phyloP scores from a whole-genome alignment of 37 sponge, comb jelly and placozoan genomes.

The Crambe crambe region DNA sequence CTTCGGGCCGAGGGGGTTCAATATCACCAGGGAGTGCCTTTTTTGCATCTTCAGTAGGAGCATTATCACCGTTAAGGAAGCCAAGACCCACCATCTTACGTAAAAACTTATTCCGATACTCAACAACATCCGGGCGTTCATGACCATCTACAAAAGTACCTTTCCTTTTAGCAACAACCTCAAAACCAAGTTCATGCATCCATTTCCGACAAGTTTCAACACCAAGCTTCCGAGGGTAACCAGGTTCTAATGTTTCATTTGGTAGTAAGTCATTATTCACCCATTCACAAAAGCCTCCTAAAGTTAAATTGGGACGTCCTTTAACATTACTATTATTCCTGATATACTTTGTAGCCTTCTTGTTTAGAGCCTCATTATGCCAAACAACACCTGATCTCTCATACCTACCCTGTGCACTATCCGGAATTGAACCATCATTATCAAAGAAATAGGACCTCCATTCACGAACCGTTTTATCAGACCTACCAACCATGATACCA shows the following conservation, averaged over 20 bases:
- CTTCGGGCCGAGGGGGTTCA: constrained; percentile 1
- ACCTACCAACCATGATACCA: too few species aligned
- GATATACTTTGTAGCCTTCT: constrained; percentile 29
- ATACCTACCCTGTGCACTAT: neutral
- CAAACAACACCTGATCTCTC: constrained; percentile 15
- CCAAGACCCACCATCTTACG: constrained; percentile 16
- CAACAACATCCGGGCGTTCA: constrained; percentile 38
- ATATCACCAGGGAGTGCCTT: constrained; percentile 3
- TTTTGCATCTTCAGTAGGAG: constrained; percentile 16
- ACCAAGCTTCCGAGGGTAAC: constrained; percentile 1
- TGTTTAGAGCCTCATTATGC: constrained; percentile 1
- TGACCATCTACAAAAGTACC: constrained; percentile 46
- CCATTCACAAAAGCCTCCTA: constrained; percentile 8
- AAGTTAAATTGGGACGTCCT: constrained; percentile 29
- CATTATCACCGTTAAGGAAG: constrained; percentile 13
- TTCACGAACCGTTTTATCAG: too few species aligned
- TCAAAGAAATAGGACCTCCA: neutral
- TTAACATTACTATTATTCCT: constrained; percentile 29
- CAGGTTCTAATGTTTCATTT: constrained; percentile 5
- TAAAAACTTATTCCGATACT: constrained; percentile 18
- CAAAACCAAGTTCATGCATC: constrained; percentile 36
- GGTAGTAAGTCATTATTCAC: constrained; percentile 12
- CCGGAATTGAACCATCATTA: constrained; percentile 9
- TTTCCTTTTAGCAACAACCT: constrained; percentile 4
- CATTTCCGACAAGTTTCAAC: constrained; percentile 21